Evolutionary conservation across 2,888 invertebrate species (phyloP).

Genomic region (Scelioninae gen. 2): DNA sequence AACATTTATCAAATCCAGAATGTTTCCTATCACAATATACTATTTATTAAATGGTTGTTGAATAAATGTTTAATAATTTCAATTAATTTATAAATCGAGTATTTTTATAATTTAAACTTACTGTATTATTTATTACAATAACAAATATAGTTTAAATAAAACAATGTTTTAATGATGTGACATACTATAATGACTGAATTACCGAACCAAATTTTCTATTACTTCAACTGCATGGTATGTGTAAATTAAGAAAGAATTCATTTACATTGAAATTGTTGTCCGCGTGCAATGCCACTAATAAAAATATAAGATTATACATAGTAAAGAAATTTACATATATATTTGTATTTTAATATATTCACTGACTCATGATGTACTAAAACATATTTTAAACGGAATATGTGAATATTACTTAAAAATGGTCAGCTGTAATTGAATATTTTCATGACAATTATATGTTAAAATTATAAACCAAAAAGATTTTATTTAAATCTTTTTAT

Average conservation of each 20-base stretch:
- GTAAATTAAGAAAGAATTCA: conserved; percentile 7
- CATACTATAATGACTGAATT: too few relatives aligned
- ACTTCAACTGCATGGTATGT: conserved; percentile 11
- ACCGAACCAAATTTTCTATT: too few relatives aligned
- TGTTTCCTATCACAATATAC: conserved; percentile 10
- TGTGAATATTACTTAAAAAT: conserved; percentile 17
- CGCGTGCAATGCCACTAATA: conserved; percentile 1
- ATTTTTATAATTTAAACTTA: too few relatives aligned
- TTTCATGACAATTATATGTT: too few relatives aligned
- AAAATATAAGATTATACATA: conserved; percentile 3
- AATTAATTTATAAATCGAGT: too few relatives aligned
- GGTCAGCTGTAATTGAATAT: too few relatives aligned
- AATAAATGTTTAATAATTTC: conserved; percentile 5
- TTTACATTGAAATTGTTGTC: conserved; percentile 23
- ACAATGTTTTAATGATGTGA: too few relatives aligned
- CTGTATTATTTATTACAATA: too few relatives aligned
- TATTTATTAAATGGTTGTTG: not conserved
- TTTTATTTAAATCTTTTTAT: too few relatives aligned
- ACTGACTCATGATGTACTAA: conserved; percentile 13
- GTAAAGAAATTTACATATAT: conserved; percentile 29
- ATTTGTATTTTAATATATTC: conserved; percentile 30
- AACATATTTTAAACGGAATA: conserved; percentile 20
- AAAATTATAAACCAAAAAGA: too few relatives aligned
- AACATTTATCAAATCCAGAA: conserved; percentile 8
- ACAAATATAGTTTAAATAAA: too few relatives aligned